Evolutionary conservation across 1,140 invertebrate genomes (phyloP).

Genomic region (Zaprionus davidi): DNA sequence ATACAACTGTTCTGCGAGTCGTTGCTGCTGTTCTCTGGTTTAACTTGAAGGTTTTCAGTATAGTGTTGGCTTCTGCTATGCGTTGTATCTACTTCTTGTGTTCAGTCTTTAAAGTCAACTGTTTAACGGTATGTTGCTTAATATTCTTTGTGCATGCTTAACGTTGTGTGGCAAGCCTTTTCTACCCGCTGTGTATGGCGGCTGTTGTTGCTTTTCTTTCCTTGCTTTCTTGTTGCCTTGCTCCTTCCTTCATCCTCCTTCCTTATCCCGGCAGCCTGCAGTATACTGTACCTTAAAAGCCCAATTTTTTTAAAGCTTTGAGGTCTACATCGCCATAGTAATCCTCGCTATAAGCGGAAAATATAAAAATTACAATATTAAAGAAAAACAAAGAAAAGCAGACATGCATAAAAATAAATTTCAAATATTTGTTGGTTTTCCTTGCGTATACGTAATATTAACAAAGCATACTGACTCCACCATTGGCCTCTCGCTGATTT

Average conservation of each 20-base stretch:
- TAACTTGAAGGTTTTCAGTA: conserved; percentile 23
- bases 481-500: conserved; percentile 64
- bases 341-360: conserved; percentile 89
- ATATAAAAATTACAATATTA: conserved; percentile 63
- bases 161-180: conserved; percentile 76
- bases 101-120: conserved; percentile 78
- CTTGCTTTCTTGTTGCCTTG: conserved; percentile 16
- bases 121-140: conserved; percentile 53
- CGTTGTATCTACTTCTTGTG: conserved; percentile 49
- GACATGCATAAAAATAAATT: conserved; percentile 29
- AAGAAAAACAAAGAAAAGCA: background rate
- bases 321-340: conserved; percentile 93
- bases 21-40: conserved; percentile 12
- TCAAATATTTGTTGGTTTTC: conserved; percentile 12
- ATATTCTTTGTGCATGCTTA: conserved; percentile 59
- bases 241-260: conserved; percentile 13
- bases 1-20: conserved; percentile 19
- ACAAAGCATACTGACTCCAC: conserved; percentile 37
- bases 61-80: conserved; percentile 27
- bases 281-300: conserved; percentile 85
- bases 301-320: conserved; percentile 91
- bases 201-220: conserved; percentile 41
- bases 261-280: conserved; percentile 41
- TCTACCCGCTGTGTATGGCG: conserved; percentile 62
- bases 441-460: conserved; percentile 51